Base-by-base conservation (phyloP, 2,888 invertebrate genomes). In the Sphecodes monilicornis region DNA sequence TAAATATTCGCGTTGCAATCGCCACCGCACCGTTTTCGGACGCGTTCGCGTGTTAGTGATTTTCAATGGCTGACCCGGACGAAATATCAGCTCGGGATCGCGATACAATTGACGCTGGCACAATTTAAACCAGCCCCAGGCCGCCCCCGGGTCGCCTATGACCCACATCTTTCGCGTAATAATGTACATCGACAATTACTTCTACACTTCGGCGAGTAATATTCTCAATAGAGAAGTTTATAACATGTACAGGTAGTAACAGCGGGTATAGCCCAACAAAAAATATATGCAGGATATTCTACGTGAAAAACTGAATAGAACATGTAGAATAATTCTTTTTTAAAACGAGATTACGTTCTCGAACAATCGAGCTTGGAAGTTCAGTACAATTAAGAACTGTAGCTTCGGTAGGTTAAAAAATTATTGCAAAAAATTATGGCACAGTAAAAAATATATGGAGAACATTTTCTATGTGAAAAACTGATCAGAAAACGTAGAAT, bases 1-100 rank as follows among this genome's bases (percentile, higher is more conserved):
- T 85, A 90, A 90, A 87, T 87, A 90, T 90, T 88, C 90, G 76
- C 77, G 81, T 86, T 86, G 84, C 90, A 90, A 90, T 90, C 89
- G 90, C 80, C 84, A 66, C 66, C 66, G 39, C 66, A 75, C 71
- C 83, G 85, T 76, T 84, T 82, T 72, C 78, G 82, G 75, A 60
- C 71, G 86, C 89, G 82, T 82, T 82, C 89, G 86, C 70, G 89
- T 86, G 89, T 76, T 68, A 87, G 85, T 89, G 89, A 89, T 89
- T 86, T 89, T 84, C 89, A 87, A 89, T 89, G 87, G 60, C 78
- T 72, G 60, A 74, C 36, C 78, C 84, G 66, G 86, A 86, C 89
- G 87, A 87, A 89, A 84, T 84, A 74, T 81, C 81, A 80, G 60
- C 73, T 82, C 84, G 75, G 80, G 83, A 32, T 66, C 60, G 60